These are phyloP conservation scores for Dioctria rufipes DNA, from an alignment of 2,888 invertebrate species.

Conservation along the genomic window DNA sequence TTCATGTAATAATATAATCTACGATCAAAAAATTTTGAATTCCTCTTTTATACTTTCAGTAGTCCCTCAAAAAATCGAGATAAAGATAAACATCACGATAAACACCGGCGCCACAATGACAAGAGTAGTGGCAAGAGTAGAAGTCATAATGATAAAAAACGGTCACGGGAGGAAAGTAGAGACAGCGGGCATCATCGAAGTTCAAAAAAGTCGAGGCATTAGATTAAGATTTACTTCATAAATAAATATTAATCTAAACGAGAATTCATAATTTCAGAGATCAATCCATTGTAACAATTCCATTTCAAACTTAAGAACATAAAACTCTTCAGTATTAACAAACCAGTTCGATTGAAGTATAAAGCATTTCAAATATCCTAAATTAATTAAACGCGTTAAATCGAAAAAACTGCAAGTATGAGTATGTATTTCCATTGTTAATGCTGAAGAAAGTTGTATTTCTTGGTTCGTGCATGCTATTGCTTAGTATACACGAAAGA, in stretches of 20 bases:
- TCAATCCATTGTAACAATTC: constrained; percentile 35
- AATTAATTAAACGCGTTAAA: too few species aligned
- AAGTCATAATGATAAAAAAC: constrained; percentile 76
- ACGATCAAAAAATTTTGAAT: background rate
- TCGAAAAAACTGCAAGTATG: too few species aligned
- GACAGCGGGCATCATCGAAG: constrained; percentile 77
- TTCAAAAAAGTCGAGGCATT: constrained; percentile 78
- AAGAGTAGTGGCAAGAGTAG: constrained; percentile 56
- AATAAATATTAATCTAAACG: constrained; percentile 5
- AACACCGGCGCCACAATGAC: constrained; percentile 66
- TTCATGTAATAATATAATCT: too few species aligned
- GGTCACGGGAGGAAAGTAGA: constrained; percentile 83
- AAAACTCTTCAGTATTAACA: constrained; percentile 43
- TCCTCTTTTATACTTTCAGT: constrained; percentile 48
- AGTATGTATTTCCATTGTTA: constrained; percentile 9
- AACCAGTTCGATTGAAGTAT: constrained; percentile 22
- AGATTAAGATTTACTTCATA: constrained; percentile 34
- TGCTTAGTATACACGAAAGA: constrained; percentile 11
- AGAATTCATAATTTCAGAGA: constrained; percentile 6
- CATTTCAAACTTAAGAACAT: constrained; percentile 22
- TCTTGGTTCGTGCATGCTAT: background rate
- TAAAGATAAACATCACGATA: constrained; percentile 70
- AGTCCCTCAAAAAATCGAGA: constrained; percentile 68
- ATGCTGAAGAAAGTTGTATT: constrained; percentile 34
- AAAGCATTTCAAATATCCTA: background rate